Conservation (phyloP, 2,888 invertebrate species). For the Limnephilus marmoratus region DNA sequence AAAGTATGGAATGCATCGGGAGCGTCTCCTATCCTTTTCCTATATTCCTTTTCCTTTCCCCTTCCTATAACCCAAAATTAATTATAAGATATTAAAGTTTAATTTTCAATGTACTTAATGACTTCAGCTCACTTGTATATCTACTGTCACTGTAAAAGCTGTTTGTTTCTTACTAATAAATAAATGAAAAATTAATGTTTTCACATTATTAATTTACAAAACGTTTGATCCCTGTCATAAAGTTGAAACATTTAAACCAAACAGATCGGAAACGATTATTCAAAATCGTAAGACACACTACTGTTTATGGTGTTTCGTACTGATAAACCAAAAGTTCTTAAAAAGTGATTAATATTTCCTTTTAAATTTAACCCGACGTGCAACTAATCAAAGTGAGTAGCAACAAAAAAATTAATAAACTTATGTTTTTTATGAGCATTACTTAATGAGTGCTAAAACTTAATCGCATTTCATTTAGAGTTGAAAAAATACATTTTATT, state of each 20-base stretch:
- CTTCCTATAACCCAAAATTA: too few species aligned
- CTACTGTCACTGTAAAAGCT: too few species aligned
- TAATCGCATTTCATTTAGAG: not conserved
- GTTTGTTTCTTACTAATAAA: too few species aligned
- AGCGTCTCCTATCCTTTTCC: too few species aligned
- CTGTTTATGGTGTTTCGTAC: not conserved
- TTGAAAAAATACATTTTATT: not conserved
- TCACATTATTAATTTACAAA: not conserved
- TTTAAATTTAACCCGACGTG: not conserved
- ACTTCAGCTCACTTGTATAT: too few species aligned
- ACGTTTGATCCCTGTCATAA: not conserved
- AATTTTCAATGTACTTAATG: too few species aligned
- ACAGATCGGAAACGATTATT: not conserved
- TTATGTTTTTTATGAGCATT: not conserved
- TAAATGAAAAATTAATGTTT: too few species aligned
- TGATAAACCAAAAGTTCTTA: too few species aligned
- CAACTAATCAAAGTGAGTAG: not conserved
- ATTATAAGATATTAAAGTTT: too few species aligned
- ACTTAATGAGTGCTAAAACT: not conserved
- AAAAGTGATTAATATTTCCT: not conserved
- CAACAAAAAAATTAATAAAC: not conserved
- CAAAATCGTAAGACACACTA: not conserved
- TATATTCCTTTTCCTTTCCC: too few species aligned
- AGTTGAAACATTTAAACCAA: not conserved
- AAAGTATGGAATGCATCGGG: too few species aligned